phyloP scores from a whole-genome alignment of 1,140 invertebrate genomes.

The Leguminivora glycinivorella region DNA sequence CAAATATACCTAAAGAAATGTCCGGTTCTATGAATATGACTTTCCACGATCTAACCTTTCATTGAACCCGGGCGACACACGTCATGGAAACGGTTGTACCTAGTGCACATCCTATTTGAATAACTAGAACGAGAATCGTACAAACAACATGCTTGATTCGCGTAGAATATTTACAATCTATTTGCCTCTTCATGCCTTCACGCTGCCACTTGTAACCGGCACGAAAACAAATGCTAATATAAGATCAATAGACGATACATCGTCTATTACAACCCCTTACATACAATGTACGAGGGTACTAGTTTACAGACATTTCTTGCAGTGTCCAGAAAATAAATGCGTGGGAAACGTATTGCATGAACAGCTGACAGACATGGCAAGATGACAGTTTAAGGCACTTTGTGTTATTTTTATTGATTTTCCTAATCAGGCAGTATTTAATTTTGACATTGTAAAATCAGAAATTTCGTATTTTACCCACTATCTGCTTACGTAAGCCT shows the following conservation, averaged over 20 bases:
- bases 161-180: not conserved
- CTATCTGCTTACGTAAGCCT: too few species aligned
- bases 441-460: too few species aligned
- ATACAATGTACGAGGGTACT: not conserved
- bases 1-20: not conserved
- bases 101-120: not conserved
- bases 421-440: too few species aligned
- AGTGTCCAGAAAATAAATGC: not conserved
- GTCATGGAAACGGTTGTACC: not conserved
- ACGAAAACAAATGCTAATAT: not conserved
- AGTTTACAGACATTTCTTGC: not conserved
- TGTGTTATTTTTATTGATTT: too few species aligned
- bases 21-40: not conserved
- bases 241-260: slow-evolving; percentile 2
- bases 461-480: too few species aligned
- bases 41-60: slow-evolving; percentile 14
- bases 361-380: not conserved
- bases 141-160: not conserved
- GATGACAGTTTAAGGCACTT: not conserved
- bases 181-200: not conserved
- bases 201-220: not conserved
- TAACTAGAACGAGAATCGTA: not conserved
- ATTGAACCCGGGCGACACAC: not conserved
- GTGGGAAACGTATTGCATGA: not conserved
- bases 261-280: too few species aligned